Conservation (phyloP, 2,113 vertebrate genomes). For the Gopherus evgoodei region DNA sequence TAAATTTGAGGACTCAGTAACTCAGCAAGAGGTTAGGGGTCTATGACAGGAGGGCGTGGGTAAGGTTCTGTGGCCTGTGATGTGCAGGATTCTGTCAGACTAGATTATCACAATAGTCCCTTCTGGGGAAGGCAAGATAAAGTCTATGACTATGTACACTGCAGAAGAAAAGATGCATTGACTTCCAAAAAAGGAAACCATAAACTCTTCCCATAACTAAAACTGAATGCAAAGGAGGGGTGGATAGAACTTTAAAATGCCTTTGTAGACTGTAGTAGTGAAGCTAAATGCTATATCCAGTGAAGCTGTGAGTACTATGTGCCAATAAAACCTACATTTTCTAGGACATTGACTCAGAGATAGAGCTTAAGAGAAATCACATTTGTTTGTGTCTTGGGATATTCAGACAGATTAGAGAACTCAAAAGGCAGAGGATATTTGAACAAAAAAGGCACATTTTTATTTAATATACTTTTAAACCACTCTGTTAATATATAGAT, state of each 20-base stretch:
- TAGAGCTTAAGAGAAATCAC: neutral
- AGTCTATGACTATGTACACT: conserved; percentile 9
- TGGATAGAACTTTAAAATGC: conserved; percentile 27
- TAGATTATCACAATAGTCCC: neutral
- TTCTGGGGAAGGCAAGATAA: neutral
- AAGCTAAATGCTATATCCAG: neutral
- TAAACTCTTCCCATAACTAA: conserved; percentile 53
- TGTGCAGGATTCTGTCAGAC: neutral
- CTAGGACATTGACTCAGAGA: neutral
- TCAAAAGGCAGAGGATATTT: conserved; percentile 23
- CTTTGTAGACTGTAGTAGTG: neutral
- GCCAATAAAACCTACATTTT: neutral
- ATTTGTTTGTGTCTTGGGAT: conserved; percentile 20
- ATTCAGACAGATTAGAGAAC: neutral
- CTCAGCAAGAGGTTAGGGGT: neutral
- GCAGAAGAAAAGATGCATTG: conserved; percentile 54
- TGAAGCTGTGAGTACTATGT: neutral
- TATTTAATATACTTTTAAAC: neutral
- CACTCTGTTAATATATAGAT: conserved; percentile 1
- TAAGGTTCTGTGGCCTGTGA: neutral
- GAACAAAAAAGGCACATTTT: neutral
- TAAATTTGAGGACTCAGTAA: neutral
- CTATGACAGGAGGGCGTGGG: neutral
- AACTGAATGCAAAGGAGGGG: conserved; percentile 12
- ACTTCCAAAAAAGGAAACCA: conserved; percentile 53